Conservation (phyloP, 2,888 invertebrate species). For the Marasmarcha lunaedactyla region DNA sequence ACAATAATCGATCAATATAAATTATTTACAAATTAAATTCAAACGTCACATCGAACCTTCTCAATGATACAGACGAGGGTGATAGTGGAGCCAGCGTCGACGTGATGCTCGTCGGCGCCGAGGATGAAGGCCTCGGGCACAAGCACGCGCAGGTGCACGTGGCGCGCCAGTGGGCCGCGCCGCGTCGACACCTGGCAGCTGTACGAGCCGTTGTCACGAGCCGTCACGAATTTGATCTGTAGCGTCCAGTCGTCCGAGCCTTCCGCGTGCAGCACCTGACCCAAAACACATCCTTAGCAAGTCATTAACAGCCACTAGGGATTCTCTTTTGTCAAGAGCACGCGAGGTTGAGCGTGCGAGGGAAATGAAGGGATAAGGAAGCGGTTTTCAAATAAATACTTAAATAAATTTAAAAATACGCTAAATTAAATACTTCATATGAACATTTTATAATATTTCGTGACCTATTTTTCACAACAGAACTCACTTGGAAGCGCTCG, state of each 20-base stretch:
- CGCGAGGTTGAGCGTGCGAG: no score
- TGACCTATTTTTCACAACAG: no score
- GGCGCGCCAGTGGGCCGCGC: constrained; percentile 86
- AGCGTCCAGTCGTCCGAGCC: constrained; percentile 94
- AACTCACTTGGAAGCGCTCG: constrained; percentile 76
- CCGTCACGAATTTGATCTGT: constrained; percentile 94
- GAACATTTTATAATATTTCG: no score
- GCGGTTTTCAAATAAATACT: no score
- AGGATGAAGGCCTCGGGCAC: constrained; percentile 92
- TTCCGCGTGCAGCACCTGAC: constrained; percentile 80
- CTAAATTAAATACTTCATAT: no score
- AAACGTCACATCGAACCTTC: no score
- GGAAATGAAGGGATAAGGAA: no score
- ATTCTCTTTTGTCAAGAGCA: not conserved
- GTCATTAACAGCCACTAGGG: not conserved
- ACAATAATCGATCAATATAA: no score
- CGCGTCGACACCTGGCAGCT: constrained; percentile 91
- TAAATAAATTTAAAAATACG: no score
- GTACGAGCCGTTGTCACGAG: constrained; percentile 92
- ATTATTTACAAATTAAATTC: no score
- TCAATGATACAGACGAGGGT: constrained; percentile 92
- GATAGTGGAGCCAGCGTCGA: constrained; percentile 90
- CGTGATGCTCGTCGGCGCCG: constrained; percentile 89
- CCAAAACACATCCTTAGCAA: no score
- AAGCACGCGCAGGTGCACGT: constrained; percentile 89